Evolutionary conservation across 1,140 invertebrate genomes (phyloP).

Genomic region (Bombus waltoni): DNA sequence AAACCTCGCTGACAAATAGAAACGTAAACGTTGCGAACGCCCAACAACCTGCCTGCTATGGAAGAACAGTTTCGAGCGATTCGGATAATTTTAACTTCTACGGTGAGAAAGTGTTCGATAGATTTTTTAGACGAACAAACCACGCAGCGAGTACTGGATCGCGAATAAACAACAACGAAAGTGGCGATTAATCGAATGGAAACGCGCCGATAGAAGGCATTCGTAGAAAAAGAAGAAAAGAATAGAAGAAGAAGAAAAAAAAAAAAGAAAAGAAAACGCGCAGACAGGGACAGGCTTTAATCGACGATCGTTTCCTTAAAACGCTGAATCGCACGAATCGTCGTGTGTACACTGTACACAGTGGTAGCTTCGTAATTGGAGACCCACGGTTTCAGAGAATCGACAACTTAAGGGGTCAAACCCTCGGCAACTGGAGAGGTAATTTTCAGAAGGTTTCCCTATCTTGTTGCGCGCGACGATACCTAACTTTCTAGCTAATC

Average conservation of each 20-base stretch:
- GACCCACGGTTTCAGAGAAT: constrained; percentile 44
- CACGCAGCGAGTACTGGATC: not conserved
- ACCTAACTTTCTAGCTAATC: constrained; percentile 22
- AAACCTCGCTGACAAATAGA: constrained; percentile 50
- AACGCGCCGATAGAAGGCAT: not conserved
- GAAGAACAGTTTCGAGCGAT: too few species aligned
- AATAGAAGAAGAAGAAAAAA: too few species aligned
- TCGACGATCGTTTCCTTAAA: constrained; percentile 34
- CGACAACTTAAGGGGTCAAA: constrained; percentile 54
- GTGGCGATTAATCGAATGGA: constrained; percentile 14
- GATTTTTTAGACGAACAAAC: not conserved
- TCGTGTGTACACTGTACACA: not conserved
- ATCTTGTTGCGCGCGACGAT: constrained; percentile 43
- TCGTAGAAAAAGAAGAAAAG: not conserved
- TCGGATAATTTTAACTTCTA: not conserved
- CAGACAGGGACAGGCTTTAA: constrained; percentile 7
- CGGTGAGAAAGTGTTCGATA: too few species aligned
- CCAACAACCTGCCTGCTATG: not conserved
- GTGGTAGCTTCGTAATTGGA: constrained; percentile 48
- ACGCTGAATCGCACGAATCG: constrained; percentile 8
- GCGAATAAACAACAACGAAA: not conserved
- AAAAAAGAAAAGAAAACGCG: too few species aligned
- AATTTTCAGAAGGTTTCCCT: constrained; percentile 59
- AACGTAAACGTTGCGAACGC: constrained; percentile 7
- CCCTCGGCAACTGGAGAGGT: constrained; percentile 47